Percentiles rank a stretch among this genome's conserved stretches.
Evolutionary conservation across 2,888 invertebrate species (phyloP).

Genomic region (Campoplex nolae): DNA sequence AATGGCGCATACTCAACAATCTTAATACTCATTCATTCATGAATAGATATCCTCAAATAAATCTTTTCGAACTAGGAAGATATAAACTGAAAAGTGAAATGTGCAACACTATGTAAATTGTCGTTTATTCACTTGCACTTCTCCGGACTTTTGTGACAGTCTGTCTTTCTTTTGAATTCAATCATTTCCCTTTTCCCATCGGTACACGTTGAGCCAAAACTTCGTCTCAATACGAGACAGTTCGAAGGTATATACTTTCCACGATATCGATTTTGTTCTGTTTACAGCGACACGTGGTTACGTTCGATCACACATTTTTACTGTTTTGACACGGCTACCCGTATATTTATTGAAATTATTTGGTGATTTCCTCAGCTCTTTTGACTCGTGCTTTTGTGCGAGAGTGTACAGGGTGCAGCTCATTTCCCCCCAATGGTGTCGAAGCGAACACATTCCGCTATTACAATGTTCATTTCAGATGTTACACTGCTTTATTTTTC

Average conservation of each 20-base stretch:
- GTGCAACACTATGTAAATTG: neutral
- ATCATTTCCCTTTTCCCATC: neutral
- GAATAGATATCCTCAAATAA: slow-evolving; percentile 28
- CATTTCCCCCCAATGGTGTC: slow-evolving; percentile 2
- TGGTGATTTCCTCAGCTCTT: neutral
- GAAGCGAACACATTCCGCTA: slow-evolving; percentile 1
- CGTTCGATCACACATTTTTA: neutral
- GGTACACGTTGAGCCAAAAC: neutral
- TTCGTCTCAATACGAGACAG: neutral
- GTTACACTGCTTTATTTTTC: neutral
- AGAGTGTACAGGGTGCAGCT: slow-evolving; percentile 20
- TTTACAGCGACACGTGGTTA: neutral
- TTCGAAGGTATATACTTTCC: neutral
- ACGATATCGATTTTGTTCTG: neutral
- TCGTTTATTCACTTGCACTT: neutral
- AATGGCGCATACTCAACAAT: slow-evolving; percentile 46
- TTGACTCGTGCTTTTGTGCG: neutral
- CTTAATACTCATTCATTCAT: neutral
- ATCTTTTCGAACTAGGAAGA: neutral
- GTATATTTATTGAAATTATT: neutral
- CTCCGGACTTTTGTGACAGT: neutral
- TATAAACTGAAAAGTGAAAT: neutral
- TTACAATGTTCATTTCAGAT: neutral
- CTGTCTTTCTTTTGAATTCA: neutral
- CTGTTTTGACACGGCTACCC: neutral